Percentiles rank a stretch among this genome's conserved stretches.
These are phyloP conservation scores for Drosophila takahashii DNA, from an alignment of 1,140 invertebrate species.

Conservation along the genomic window DNA sequence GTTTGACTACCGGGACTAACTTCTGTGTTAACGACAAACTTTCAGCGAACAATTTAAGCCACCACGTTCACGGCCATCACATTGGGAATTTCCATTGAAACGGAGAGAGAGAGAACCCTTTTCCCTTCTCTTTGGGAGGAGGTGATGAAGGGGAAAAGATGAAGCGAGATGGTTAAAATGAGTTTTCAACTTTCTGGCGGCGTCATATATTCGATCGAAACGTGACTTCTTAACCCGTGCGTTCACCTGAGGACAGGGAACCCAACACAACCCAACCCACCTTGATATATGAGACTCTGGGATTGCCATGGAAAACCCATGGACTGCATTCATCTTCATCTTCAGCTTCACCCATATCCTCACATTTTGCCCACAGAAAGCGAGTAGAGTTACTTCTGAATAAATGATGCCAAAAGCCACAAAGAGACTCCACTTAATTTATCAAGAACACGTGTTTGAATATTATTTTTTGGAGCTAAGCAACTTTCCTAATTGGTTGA, in stretches of 20 bases:
- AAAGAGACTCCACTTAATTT: constrained; percentile 36
- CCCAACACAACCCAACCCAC: not conserved
- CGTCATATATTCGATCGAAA: constrained; percentile 41
- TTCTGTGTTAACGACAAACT: constrained; percentile 19
- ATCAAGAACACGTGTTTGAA: constrained; percentile 31
- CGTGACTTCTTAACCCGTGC: constrained; percentile 40
- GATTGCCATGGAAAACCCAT: constrained; percentile 12
- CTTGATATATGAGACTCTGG: constrained; percentile 26
- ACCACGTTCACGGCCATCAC: constrained; percentile 26
- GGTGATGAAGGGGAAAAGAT: constrained; percentile 3
- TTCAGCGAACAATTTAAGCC: constrained; percentile 33
- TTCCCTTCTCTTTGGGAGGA: not conserved
- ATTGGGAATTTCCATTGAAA: constrained; percentile 18
- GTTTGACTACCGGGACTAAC: constrained; percentile 8
- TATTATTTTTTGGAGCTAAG: constrained; percentile 11
- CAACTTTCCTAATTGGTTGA: constrained; percentile 17
- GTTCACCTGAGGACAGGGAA: constrained; percentile 11
- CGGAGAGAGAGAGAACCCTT: not conserved
- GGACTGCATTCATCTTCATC: constrained; percentile 39
- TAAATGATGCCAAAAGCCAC: constrained; percentile 36
- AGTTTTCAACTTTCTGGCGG: constrained; percentile 32
- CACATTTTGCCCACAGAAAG: not conserved
- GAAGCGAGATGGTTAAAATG: constrained; percentile 37
- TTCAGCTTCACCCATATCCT: constrained; percentile 5
- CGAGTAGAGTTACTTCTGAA: constrained; percentile 22